A percentile compares a stretch with the other conserved stretches of the same genome.
These are phyloP conservation scores for Thereva nobilitata DNA, from an alignment of 2,888 invertebrate species.

Conservation along the genomic window DNA sequence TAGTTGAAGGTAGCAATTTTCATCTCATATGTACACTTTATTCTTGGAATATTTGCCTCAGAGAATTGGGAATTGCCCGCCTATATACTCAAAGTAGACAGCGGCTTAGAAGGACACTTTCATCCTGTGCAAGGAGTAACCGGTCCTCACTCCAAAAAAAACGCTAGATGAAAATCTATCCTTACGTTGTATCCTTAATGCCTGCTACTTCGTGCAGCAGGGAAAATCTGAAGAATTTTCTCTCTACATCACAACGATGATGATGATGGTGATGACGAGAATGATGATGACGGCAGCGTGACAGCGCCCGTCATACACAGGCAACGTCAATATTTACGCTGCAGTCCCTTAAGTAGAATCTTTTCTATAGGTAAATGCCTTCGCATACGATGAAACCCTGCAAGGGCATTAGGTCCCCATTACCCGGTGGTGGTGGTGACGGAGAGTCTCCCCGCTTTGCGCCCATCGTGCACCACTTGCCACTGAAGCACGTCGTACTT, in stretches of 20 bases:
- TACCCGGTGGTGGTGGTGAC: constrained; percentile 29
- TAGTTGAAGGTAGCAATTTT: constrained; percentile 39
- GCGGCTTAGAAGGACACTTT: constrained; percentile 21
- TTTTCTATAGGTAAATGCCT: neutral
- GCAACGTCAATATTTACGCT: constrained; percentile 38
- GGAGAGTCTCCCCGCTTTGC: constrained; percentile 1
- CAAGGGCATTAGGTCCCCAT: constrained; percentile 25
- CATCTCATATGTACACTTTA: constrained; percentile 27
- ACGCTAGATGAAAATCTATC: neutral
- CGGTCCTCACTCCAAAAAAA: constrained; percentile 7
- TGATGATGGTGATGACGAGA: too few relatives aligned
- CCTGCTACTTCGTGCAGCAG: too few relatives aligned
- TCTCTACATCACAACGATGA: neutral
- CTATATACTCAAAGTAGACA: neutral
- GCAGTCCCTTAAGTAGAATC: constrained; percentile 35
- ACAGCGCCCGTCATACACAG: constrained; percentile 27
- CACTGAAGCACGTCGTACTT: constrained; percentile 37
- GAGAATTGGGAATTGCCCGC: constrained; percentile 34
- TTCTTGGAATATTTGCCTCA: constrained; percentile 37
- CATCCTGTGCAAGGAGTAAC: constrained; percentile 14
- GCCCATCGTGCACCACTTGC: too few relatives aligned
- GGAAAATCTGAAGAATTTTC: constrained; percentile 31
- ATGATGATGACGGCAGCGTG: too few relatives aligned
- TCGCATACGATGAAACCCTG: constrained; percentile 10
- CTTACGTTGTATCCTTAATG: too few relatives aligned